Evolutionary conservation across 2,113 vertebrate genomes (phyloP).

Genomic region (Tupaia tana): DNA sequence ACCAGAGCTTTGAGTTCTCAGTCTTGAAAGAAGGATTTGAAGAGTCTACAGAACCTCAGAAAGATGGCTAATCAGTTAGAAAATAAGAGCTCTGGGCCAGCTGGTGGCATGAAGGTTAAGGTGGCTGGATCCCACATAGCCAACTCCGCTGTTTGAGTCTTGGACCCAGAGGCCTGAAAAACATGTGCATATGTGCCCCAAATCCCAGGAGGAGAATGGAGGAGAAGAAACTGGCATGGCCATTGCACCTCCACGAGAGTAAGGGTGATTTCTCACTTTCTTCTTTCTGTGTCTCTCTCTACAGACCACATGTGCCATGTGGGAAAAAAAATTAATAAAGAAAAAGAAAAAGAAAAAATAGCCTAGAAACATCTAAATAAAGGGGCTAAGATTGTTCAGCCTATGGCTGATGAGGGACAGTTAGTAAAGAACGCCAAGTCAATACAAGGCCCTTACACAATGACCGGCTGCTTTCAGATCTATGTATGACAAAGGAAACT

Average conservation of each 20-base stretch:
- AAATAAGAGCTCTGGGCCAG: neutral
- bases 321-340: too few species aligned
- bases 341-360: neutral
- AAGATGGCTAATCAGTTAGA: neutral
- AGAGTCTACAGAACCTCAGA: neutral
- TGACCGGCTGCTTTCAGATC: neutral
- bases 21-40: neutral
- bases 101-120: too few species aligned
- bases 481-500: neutral
- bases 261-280: too few species aligned
- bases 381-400: neutral
- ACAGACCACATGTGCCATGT: too few species aligned
- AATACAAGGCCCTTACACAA: conserved; percentile 4
- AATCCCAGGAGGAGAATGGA: too few species aligned
- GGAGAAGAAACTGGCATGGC: too few species aligned
- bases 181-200: too few species aligned
- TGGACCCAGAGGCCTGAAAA: too few species aligned
- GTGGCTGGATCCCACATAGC: too few species aligned
- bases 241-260: too few species aligned
- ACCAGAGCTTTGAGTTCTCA: neutral
- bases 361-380: neutral
- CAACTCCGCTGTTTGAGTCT: too few species aligned
- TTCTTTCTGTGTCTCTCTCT: too few species aligned
- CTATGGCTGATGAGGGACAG: neutral
- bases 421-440: conserved; percentile 2